These are phyloP conservation scores for Conus ventricosus DNA, from an alignment of 1,140 invertebrate species.

Conservation along the genomic window DNA sequence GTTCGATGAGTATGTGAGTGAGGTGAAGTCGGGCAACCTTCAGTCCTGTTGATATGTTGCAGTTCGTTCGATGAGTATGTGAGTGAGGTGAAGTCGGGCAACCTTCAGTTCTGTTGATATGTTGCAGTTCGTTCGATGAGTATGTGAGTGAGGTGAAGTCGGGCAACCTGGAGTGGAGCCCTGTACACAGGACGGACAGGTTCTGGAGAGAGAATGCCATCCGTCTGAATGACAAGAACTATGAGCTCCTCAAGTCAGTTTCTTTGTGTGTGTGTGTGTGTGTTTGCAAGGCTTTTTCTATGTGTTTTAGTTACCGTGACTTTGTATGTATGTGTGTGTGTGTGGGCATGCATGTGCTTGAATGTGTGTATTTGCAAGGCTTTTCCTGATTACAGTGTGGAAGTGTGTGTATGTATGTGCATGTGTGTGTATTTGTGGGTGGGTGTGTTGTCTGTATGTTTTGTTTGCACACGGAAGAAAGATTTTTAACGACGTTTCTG, in stretches of 20 bases:
- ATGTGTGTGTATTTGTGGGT: not conserved
- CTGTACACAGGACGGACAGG: constrained; percentile 99
- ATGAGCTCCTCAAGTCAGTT: constrained; percentile 88
- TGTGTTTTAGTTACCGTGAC: no score
- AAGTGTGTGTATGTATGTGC: not conserved
- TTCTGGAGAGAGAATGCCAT: constrained; percentile 99
- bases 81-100: constrained; percentile 93
- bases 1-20: constrained; percentile 98
- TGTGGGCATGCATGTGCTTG: not conserved
- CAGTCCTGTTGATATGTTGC: constrained; percentile 45
- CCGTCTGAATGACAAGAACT: constrained; percentile 98
- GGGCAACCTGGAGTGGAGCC: constrained; percentile 98
- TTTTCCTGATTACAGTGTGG: not conserved
- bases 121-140: constrained; percentile 93
- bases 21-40: no score
- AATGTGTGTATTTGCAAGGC: not conserved
- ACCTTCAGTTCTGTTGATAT: not conserved
- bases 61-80: constrained; percentile 98
- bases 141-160: constrained; percentile 96
- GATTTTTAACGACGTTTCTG: no score
- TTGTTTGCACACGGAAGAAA: not conserved
- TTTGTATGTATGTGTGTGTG: no score
- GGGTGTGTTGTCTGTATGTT: not conserved
- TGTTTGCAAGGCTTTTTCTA: not conserved
- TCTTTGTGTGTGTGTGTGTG: not conserved